Conservation (phyloP, 2,113 vertebrate species). For the Chitala chitala region DNA sequence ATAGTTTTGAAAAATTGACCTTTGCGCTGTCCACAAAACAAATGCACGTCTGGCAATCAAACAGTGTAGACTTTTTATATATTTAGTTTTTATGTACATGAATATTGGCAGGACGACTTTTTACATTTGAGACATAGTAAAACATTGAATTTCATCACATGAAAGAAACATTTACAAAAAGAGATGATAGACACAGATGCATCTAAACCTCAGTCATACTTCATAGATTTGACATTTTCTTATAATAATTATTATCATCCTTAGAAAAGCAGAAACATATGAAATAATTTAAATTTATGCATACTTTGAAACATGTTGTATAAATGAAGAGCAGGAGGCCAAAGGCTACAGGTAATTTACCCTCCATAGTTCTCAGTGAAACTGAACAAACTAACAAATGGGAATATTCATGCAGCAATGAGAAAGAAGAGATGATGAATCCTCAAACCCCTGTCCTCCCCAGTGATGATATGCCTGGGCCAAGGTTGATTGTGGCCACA, state of each 20-base stretch:
- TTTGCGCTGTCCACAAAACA: too few species aligned
- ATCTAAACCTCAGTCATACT: conserved; percentile 65
- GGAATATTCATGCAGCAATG: conserved; percentile 77
- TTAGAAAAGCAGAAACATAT: conserved; percentile 77
- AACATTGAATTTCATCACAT: conserved; percentile 74
- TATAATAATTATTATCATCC: conserved; percentile 75
- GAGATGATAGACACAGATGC: conserved; percentile 70
- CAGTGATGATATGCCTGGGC: conserved; percentile 34
- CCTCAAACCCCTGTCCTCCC: conserved; percentile 52
- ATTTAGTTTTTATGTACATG: conserved; percentile 79
- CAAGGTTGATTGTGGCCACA: not conserved
- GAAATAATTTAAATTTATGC: conserved; percentile 94
- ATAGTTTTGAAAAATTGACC: too few species aligned
- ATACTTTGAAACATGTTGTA: conserved; percentile 49
- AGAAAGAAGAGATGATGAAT: conserved; percentile 50
- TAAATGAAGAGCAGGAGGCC: conserved; percentile 48
- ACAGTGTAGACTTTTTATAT: conserved; percentile 68
- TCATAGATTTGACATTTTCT: conserved; percentile 69
- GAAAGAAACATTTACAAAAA: conserved; percentile 84
- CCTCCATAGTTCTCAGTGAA: conserved; percentile 53
- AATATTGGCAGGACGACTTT: conserved; percentile 82
- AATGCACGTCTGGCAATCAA: conserved; percentile 48
- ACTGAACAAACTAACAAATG: conserved; percentile 59
- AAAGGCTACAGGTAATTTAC: conserved; percentile 44
- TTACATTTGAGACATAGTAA: conserved; percentile 88